Evolutionary conservation across 2,113 vertebrate genomes (phyloP).

Genomic region (Heptranchias perlo): DNA sequence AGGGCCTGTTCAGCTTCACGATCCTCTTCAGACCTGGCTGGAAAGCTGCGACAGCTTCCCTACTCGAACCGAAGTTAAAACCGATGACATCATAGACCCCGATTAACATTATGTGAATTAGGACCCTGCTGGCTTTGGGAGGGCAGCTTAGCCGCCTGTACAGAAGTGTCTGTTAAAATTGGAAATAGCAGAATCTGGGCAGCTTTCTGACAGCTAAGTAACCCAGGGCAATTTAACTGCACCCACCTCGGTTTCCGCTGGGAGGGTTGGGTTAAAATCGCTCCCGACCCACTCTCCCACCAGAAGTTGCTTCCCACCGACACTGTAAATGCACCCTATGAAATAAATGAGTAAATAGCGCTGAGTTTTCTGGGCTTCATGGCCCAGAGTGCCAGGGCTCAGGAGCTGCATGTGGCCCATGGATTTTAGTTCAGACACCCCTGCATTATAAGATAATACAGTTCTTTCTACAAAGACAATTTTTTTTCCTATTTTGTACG

Average conservation of each 20-base stretch:
- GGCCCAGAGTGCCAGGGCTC: neutral
- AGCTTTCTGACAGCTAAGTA: neutral
- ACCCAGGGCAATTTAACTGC: neutral
- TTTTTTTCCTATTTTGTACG: neutral
- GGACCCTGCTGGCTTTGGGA: neutral
- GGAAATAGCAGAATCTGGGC: neutral
- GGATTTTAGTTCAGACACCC: neutral
- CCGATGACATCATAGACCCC: neutral
- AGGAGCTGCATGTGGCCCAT: neutral
- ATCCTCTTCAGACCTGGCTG: neutral
- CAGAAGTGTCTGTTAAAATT: neutral
- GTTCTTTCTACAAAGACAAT: neutral
- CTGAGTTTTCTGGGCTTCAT: neutral
- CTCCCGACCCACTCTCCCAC: neutral
- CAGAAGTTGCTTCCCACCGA: neutral
- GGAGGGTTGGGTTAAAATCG: neutral
- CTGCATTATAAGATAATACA: neutral
- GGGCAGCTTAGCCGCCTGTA: neutral
- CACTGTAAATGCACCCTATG: neutral
- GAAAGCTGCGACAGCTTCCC: neutral
- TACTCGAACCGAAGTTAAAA: neutral
- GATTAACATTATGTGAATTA: neutral
- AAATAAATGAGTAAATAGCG: neutral
- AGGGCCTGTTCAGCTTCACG: neutral
- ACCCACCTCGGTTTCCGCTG: neutral